Evolutionary conservation across 2,888 invertebrate genomes (phyloP).

Genomic region (Allacma fusca): DNA sequence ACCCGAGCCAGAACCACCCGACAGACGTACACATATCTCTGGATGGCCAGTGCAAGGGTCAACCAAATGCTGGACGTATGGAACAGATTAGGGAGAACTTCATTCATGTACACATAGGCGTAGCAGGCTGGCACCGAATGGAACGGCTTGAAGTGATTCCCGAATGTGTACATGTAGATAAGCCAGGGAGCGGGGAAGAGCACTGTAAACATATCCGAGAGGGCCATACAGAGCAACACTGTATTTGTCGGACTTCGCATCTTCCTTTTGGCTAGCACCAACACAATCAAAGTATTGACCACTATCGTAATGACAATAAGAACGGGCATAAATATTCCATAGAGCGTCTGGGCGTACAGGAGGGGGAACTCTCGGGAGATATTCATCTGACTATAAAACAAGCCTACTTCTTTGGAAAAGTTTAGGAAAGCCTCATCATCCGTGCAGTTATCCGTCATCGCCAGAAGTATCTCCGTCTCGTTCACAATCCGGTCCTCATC

Average conservation of each 20-base stretch:
- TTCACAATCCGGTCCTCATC: neutral
- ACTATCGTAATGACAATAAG: conserved; percentile 86
- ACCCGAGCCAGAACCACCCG: conserved; percentile 87
- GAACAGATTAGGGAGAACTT: conserved; percentile 84
- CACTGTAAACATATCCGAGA: conserved; percentile 93
- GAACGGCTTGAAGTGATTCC: conserved; percentile 83
- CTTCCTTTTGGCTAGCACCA: conserved; percentile 86
- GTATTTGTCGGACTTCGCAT: conserved; percentile 92
- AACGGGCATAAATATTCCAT: conserved; percentile 83
- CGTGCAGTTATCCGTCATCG: conserved; percentile 36
- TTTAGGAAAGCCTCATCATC: conserved; percentile 13
- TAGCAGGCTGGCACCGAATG: conserved; percentile 80
- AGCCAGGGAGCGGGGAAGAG: conserved; percentile 90
- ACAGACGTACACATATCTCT: conserved; percentile 94
- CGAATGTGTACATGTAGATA: conserved; percentile 90
- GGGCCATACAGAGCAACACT: conserved; percentile 94
- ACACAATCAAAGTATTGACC: conserved; percentile 88
- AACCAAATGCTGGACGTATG: conserved; percentile 95
- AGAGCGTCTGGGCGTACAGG: conserved; percentile 74
- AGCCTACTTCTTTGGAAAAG: neutral
- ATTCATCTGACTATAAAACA: conserved; percentile 65
- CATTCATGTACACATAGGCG: conserved; percentile 70
- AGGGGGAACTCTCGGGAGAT: conserved; percentile 75
- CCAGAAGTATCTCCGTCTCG: conserved; percentile 26
- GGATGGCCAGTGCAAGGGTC: conserved; percentile 87